A percentile compares a stretch with the other conserved stretches of the same genome.
These are phyloP conservation scores for Tenthredo distinguenda DNA, from an alignment of 2,888 invertebrate species.

Conservation along the genomic window DNA sequence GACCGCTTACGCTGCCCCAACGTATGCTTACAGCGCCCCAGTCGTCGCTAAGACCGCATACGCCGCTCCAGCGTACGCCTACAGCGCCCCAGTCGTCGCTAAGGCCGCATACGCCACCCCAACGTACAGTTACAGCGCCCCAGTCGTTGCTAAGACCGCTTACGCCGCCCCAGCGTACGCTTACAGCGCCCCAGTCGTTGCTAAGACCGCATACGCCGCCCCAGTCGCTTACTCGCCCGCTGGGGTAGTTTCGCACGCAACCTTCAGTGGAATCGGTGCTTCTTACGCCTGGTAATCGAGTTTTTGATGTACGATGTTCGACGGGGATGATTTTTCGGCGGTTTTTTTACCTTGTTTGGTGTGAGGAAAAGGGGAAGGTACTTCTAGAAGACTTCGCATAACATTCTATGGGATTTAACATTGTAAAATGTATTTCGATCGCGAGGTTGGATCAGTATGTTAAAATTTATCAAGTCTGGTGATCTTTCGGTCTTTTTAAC, in stretches of 20 bases:
- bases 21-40: slow-evolving; percentile 71
- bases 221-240: slow-evolving; percentile 55
- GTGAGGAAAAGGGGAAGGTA: not conserved
- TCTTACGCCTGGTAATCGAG: slow-evolving; percentile 83
- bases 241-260: slow-evolving; percentile 62
- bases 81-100: slow-evolving; percentile 74
- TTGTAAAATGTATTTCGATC: not conserved
- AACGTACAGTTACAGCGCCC: slow-evolving; percentile 56
- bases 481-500: not conserved
- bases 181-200: slow-evolving; percentile 57
- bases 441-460: not conserved
- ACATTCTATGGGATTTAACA: not conserved
- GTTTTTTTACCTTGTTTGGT: not conserved
- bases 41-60: slow-evolving; percentile 75
- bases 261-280: slow-evolving; percentile 83
- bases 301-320: not conserved
- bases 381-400: not conserved
- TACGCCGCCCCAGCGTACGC: slow-evolving; percentile 56
- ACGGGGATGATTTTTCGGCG: not conserved
- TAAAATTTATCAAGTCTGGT: not conserved
- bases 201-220: slow-evolving; percentile 57
- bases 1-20: slow-evolving; percentile 67
- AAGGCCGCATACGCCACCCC: slow-evolving; percentile 63
- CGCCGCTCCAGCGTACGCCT: slow-evolving; percentile 59
- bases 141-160: slow-evolving; percentile 52